Percentiles rank a stretch among this genome's conserved stretches.
Evolutionary conservation across 37 sponge, comb jelly and placozoan species (phyloP).

Genomic region (Diacarnus erythraeanus): DNA sequence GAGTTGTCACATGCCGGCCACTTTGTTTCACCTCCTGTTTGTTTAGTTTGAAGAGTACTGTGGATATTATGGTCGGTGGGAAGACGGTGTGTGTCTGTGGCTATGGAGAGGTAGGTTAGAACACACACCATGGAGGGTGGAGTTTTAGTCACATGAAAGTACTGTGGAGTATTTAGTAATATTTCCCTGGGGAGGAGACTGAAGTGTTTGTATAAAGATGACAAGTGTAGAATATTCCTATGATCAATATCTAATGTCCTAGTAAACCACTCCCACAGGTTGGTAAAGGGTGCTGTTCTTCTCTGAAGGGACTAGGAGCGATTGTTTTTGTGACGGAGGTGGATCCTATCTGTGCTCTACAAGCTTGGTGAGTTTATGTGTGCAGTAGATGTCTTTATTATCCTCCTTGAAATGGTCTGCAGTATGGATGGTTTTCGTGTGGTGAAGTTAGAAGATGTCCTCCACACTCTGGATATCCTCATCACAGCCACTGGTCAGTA

Average conservation of each 20-base stretch:
- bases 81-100: slow-evolving; percentile 78
- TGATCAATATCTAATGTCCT: too few relatives aligned
- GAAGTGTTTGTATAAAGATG: too few relatives aligned
- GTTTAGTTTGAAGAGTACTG: slow-evolving; percentile 70
- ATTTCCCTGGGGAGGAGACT: too few relatives aligned
- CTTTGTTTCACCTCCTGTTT: not conserved
- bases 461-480: slow-evolving; percentile 71
- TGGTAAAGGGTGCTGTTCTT: slow-evolving; percentile 85
- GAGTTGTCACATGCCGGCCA: not conserved
- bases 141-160: too few relatives aligned
- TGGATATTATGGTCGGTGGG: slow-evolving; percentile 88
- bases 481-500: slow-evolving; percentile 83
- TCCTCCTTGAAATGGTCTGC: not conserved
- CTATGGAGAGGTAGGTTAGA: slow-evolving; percentile 84
- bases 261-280: slow-evolving; percentile 51
- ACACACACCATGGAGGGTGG: too few relatives aligned
- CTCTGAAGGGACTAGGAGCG: slow-evolving; percentile 82
- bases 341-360: slow-evolving; percentile 95
- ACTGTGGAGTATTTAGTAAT: too few relatives aligned
- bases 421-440: slow-evolving; percentile 87
- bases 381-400: not conserved
- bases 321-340: slow-evolving; percentile 81
- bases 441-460: slow-evolving; percentile 80
- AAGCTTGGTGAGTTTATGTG: slow-evolving; percentile 71
- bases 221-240: too few relatives aligned